phyloP scores from a whole-genome alignment of 2,888 invertebrate species.

The Pammene aurita region DNA sequence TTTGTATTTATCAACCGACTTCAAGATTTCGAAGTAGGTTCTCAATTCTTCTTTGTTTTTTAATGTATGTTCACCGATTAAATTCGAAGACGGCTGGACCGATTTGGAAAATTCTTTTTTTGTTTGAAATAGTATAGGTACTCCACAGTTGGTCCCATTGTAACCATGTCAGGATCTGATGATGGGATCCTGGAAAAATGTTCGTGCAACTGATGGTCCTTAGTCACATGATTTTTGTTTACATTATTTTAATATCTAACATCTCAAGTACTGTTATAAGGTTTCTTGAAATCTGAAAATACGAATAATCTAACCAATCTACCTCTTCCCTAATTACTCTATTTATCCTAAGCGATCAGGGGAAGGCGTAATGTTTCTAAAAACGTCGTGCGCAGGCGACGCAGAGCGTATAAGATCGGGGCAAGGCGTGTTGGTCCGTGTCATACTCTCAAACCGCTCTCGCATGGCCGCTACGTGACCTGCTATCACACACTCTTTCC shows the following conservation, averaged over 20 bases:
- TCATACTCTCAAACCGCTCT: conserved; percentile 79
- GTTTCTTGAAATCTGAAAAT: not conserved
- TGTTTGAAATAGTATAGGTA: too few relatives aligned
- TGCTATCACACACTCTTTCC: conserved; percentile 66
- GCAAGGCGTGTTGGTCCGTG: conserved; percentile 73
- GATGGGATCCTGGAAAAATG: too few relatives aligned
- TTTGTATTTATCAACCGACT: too few relatives aligned
- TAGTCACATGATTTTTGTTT: too few relatives aligned
- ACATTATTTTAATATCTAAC: not conserved
- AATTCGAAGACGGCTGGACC: too few relatives aligned
- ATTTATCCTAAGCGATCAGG: conserved; percentile 62
- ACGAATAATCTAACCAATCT: conserved; percentile 16
- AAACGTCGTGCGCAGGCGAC: conserved; percentile 66
- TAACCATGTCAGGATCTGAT: too few relatives aligned
- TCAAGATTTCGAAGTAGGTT: too few relatives aligned
- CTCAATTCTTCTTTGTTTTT: too few relatives aligned
- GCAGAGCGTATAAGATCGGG: conserved; percentile 63
- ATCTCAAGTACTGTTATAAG: not conserved
- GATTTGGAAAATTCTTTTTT: too few relatives aligned
- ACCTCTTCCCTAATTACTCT: conserved; percentile 17
- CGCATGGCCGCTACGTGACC: conserved; percentile 82
- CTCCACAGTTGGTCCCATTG: too few relatives aligned
- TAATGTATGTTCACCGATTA: too few relatives aligned
- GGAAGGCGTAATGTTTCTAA: conserved; percentile 66
- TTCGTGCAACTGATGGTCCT: too few relatives aligned